Evolutionary conservation across 2,888 invertebrate species (phyloP), one percentile per base, ranked within the genome.

Genomic region (Drosophila testacea): DNA sequence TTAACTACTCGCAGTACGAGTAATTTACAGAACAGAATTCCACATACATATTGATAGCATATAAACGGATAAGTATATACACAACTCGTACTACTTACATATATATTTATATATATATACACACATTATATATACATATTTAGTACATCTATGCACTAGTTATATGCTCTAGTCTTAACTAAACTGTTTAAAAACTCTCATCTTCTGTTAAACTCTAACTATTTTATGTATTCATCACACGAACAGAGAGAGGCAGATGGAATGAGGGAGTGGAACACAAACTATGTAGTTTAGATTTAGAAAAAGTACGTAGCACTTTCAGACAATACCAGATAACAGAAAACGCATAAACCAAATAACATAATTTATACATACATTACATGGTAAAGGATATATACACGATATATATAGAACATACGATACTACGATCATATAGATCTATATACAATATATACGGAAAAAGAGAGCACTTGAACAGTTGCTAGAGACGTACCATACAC

Each of bases 231-330:
- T 63, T 42, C 44, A 64, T 51, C 50, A 50, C 54, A 60, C 63
- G 60, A 11, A 54, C 41, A 60, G 13, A 46, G 44, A 32, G 6
- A 28, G 50, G 34, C 9, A 32, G 16, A 13, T 10, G 1, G 34
- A 42, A n/a, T 0, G 38, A n/a, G 27, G 27, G 44, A 47, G 47
- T 13, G 30, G 30, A 28, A 69, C 82, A 85, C 81, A 39, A 84
- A 85, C 80, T 81, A 83, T 64, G 30, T 69, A 82, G 87, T 62
- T 70, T 86, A 86, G 81, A 65, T 64, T 69, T 83, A 88, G 83
- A 65, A 44, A 57, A 67, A 83, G 78, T 86, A 83, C 66, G 79
- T 81, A 88, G 89, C 89, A 88, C 83, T 84, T 86, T 86, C 83
- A 87, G 83, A 83, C 83, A 83, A 83, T 83, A 83, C 87, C 79